phyloP scores from a whole-genome alignment of 53 echinoderm and acorn worm species.

The Actinopyga echinites region DNA sequence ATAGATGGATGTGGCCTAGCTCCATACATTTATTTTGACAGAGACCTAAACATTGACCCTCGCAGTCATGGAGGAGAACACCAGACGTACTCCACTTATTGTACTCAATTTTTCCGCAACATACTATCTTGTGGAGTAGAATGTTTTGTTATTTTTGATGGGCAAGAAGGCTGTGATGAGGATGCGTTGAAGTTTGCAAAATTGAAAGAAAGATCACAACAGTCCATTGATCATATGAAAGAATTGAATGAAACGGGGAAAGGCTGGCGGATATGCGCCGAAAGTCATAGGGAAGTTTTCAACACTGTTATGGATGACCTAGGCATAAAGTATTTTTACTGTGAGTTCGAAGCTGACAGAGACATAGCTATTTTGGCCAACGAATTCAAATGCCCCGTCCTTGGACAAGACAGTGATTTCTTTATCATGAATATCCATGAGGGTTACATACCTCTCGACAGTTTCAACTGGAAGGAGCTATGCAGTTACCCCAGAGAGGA shows the following conservation, averaged over 20 bases:
- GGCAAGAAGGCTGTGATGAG: slow-evolving; percentile 69
- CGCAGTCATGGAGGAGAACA: slow-evolving; percentile 87
- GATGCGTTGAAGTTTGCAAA: slow-evolving; percentile 82
- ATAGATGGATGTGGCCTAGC: slow-evolving; percentile 83
- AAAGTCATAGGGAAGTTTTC: slow-evolving; percentile 46
- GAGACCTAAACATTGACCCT: slow-evolving; percentile 50
- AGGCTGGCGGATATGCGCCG: slow-evolving; percentile 48
- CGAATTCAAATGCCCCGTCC: no score
- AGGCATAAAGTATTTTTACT: slow-evolving; percentile 53
- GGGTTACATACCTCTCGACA: no score
- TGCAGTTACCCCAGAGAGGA: background rate
- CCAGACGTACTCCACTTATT: slow-evolving; percentile 53
- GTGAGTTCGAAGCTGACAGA: slow-evolving; percentile 93
- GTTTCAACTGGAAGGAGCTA: slow-evolving; percentile 54
- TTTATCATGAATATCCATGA: no score
- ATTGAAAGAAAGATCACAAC: slow-evolving; percentile 48
- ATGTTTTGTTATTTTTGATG: slow-evolving; percentile 82
- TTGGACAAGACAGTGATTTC: slow-evolving; percentile 96
- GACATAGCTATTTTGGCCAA: slow-evolving; percentile 71
- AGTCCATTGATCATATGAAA: slow-evolving; percentile 53
- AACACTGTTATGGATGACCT: slow-evolving; percentile 67
- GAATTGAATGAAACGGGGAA: slow-evolving; percentile 47
- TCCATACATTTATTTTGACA: slow-evolving; percentile 41
- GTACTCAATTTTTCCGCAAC: slow-evolving; percentile 60
- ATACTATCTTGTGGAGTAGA: slow-evolving; percentile 61